Evolutionary conservation across 2,113 vertebrate species (phyloP).

Genomic region (Antechinus flavipes): DNA sequence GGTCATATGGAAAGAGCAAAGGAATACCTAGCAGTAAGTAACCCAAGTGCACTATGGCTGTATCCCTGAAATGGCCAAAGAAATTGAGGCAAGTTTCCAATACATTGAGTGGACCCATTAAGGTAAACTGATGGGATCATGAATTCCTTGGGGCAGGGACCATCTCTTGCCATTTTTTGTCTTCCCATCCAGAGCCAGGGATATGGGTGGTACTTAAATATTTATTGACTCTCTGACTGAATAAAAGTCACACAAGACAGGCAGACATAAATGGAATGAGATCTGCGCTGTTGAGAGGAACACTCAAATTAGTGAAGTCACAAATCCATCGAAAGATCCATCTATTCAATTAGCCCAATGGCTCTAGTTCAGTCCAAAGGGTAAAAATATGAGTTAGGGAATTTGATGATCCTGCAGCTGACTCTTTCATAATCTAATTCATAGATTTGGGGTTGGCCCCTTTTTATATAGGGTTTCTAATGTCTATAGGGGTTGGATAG

Average conservation of each 20-base stretch:
- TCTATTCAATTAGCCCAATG: neutral
- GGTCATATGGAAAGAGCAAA: neutral
- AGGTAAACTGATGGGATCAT: neutral
- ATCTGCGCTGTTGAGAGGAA: neutral
- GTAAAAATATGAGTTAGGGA: neutral
- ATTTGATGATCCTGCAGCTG: neutral
- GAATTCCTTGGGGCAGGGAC: neutral
- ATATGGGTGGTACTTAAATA: too few species aligned
- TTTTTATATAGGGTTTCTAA: neutral
- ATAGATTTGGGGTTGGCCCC: neutral
- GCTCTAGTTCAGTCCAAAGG: neutral
- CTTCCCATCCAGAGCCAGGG: too few species aligned
- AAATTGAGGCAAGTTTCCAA: neutral
- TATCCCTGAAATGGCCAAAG: neutral
- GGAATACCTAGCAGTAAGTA: neutral
- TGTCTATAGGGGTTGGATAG: neutral
- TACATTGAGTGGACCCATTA: neutral
- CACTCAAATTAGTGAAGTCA: neutral
- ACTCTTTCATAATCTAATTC: neutral
- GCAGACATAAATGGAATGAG: neutral
- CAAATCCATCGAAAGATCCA: neutral
- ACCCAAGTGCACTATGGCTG: neutral
- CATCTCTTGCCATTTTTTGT: neutral
- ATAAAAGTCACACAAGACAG: neutral
- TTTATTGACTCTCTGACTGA: neutral